Conservation (phyloP, 2,113 vertebrate species). For the Rhinolophus ferrumequinum region DNA sequence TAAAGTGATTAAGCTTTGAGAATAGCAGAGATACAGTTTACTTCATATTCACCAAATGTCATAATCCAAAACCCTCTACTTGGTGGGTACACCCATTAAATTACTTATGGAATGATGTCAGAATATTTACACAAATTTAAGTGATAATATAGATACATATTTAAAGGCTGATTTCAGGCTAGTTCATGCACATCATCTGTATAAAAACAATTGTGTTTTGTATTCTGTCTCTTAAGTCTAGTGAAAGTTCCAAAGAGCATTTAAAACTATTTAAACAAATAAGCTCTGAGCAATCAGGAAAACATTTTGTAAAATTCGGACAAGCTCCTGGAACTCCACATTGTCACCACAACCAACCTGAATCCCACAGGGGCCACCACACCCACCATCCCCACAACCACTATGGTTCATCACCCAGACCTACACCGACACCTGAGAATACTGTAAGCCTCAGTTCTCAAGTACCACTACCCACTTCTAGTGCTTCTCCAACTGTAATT, state of each 20-base stretch:
- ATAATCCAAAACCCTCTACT: background rate
- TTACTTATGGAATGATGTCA: background rate
- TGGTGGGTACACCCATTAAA: background rate
- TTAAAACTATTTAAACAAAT: background rate
- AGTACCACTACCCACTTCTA: background rate
- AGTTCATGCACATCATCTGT: background rate
- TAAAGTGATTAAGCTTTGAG: background rate
- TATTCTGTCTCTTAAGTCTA: constrained; percentile 17
- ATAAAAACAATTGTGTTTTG: background rate
- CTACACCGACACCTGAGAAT: background rate
- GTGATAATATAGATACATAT: background rate
- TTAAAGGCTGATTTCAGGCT: background rate
- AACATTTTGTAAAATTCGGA: background rate
- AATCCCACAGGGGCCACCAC: no score
- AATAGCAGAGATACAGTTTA: background rate
- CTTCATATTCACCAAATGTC: background rate
- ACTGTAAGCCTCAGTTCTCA: background rate
- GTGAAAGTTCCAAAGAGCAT: background rate
- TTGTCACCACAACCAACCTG: rapidly evolving
- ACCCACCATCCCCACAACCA: rapidly evolving
- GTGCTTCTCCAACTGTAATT: background rate
- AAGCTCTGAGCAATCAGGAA: rapidly evolving
- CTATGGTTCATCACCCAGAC: rapidly evolving
- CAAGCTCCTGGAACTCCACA: rapidly evolving
- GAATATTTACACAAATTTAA: background rate